Base-by-base conservation (phyloP, 2,888 invertebrate genomes). In the Cheilosia pagana region DNA sequence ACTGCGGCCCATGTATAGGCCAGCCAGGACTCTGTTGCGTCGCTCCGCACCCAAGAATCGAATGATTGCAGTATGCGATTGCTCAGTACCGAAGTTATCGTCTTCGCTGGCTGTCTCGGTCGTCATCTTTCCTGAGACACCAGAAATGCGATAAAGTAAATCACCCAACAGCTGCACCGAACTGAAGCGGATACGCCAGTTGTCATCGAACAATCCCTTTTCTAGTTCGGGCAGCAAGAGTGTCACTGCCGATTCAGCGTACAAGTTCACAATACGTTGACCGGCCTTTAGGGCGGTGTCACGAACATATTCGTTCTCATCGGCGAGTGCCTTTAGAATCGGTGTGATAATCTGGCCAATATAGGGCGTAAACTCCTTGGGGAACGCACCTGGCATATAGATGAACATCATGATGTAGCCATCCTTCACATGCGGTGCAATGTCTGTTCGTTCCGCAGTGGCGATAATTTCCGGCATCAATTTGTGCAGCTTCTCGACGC, bases 391-490 rank as follows among this genome's bases (percentile, higher is more conserved):
- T 2, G 99, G 99, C 95, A 99, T 97, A 93, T 99, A 99, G 90
- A 99, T 99, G 92, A 99, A 99, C 98, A 99, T 98, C 98, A 99
- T 98, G 86, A 99, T 98, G 93, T 99, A 99, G 52, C 99, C 99
- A 93, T 99, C 99, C 90, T 99, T 97, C 1, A 99, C 99, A 92
- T 98, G 98, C 0, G 99, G 97, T 6, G 98, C 97, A 88, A 98
- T 97, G 91, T 98, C 98, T 0, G 95, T 95, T 81, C 98, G 94
- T 91, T 98, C 98, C 0, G 98, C 98, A 0, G 98, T 98, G 65
- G 96, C 94, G 87, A 99, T 98, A 86, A 99, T 98, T 90, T 98
- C 95, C 0, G 98, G 99, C 99, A 99, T 99, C 68, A 99, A 94
- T 92, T 97, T 97, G 90, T 98, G 96, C 87, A 99, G 94, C 92